Evolutionary conservation across 1,140 invertebrate genomes (phyloP), one percentile per base, ranked within the genome.

Genomic region (Pogonomyrmex barbatus): DNA sequence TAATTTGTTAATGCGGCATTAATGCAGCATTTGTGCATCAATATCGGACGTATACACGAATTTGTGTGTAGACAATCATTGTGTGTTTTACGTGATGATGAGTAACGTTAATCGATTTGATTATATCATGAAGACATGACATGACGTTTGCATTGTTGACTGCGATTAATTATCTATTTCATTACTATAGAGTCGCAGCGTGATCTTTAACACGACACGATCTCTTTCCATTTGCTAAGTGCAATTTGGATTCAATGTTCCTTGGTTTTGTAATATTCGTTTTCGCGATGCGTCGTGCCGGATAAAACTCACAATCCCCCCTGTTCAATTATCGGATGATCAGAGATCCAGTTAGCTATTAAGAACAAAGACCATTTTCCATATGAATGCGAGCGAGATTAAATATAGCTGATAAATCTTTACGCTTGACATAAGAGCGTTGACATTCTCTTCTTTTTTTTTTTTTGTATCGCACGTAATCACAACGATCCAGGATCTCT

Each of bases 301-400:
- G 84, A 85, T 84, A 12, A 63, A 87, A 85, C 85, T 87, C 85
- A 85, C 56, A 60, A 87, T n/a, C n/a, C n/a, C 47, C 82, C 81
- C 56, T 75, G 67, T 71, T n/a, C 79, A 47, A 60, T 73, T 36
- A 73, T n/a, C 30, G 9, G 42, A 56, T 68, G 68, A 83, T 50
- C 68, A 60, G 71, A 70, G 42, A 50, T 54, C 36, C 54, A 52
- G 12, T n/a, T 47, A 2, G 24, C n/a, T 52, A 12, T 42, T 39
- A 54, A 33, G 30, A 8, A 62, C 68, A 60, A 73, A 73, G 17
- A 6, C 17, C 30, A 14, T 47, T 68, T 60, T 8, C 30, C 30
- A 30, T 24, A 81, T 56, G 6, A 4, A 12, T 12, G 3, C 42
- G 8, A 6, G 52, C 36, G 17, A 4, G 36, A 70, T 58, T 39